phyloP scores from a whole-genome alignment of 2,113 vertebrate genomes.

The Atherinomorus stipes region DNA sequence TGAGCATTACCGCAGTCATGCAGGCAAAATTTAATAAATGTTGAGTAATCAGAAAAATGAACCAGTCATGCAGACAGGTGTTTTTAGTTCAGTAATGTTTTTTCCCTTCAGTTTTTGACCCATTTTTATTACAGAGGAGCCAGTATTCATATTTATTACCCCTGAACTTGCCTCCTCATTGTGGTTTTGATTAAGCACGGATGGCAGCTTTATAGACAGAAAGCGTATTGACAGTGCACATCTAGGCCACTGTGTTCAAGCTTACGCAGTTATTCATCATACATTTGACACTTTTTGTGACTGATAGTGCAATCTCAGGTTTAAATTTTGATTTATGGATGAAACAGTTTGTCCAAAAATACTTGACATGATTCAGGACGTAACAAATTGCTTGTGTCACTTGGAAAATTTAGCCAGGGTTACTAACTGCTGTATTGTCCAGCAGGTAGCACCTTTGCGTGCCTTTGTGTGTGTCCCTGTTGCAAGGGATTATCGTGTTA shows the following conservation, averaged over 20 bases:
- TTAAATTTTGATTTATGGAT: not conserved
- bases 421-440: not conserved
- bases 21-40: slow-evolving; percentile 28
- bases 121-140: not conserved
- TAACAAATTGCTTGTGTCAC: not conserved
- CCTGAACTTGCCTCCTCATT: not conserved
- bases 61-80: slow-evolving; percentile 34
- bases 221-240: slow-evolving; percentile 2
- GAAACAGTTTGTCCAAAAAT: not conserved
- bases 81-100: not conserved
- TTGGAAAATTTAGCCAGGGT: not conserved
- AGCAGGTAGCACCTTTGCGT: not conserved
- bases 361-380: not conserved
- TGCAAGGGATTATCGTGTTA: slow-evolving; percentile 32
- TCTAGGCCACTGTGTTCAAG: slow-evolving; percentile 11
- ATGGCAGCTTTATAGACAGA: not conserved
- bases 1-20: slow-evolving; percentile 19
- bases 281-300: not conserved
- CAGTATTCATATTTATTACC: not conserved
- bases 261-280: not conserved
- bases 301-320: not conserved
- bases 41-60: slow-evolving; percentile 44
- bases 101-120: not conserved
- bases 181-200: slow-evolving; percentile 4
- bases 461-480: not conserved